Conservation (phyloP, 2,797 vertebrate genomes). For the Pteropus rufus region DNA sequence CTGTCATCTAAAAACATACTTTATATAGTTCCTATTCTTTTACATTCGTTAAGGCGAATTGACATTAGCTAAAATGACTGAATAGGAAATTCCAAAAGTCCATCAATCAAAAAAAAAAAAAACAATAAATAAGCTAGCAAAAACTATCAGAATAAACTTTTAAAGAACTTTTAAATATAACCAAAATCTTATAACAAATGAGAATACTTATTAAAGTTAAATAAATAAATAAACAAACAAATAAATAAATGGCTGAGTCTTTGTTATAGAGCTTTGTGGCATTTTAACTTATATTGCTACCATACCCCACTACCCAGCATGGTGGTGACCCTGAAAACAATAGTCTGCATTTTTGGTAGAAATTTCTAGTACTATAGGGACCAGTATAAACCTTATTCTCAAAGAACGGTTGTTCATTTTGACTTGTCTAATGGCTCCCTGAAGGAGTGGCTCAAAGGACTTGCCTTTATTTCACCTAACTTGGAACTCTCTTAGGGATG, state of each 20-base stretch:
- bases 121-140: neutral
- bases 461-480: neutral
- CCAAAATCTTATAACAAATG: neutral
- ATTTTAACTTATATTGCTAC: neutral
- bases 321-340: neutral
- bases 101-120: neutral
- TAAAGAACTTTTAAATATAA: neutral
- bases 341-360: neutral
- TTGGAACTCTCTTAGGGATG: neutral
- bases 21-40: neutral
- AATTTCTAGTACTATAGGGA: neutral
- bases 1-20: neutral
- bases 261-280: neutral
- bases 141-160: neutral
- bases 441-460: neutral
- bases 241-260: neutral
- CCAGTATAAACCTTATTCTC: neutral
- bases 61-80: neutral
- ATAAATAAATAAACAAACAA: too few species aligned
- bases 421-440: neutral
- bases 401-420: neutral
- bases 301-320: neutral
- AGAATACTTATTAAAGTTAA: neutral
- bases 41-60: neutral
- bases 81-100: neutral